Evolutionary conservation across 2,888 invertebrate species (phyloP), one percentile per base, ranked within the genome.

Genomic region (Drosophila picticornis): DNA sequence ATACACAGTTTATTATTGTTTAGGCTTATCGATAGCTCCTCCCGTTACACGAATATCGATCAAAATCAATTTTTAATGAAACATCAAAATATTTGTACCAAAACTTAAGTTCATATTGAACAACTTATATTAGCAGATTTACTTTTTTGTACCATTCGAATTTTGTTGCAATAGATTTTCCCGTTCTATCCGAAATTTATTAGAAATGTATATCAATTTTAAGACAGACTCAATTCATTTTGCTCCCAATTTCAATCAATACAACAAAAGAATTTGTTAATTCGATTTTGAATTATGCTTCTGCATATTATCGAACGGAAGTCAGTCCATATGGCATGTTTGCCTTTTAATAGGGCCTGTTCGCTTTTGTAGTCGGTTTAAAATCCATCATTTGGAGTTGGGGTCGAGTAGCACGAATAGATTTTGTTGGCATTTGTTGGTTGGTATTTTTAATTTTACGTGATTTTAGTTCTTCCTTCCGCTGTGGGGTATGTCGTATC

Each of bases 371-470:
- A 29, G 16, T 16, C 38, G 29, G 25, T 51, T 56, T 55, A 40
- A 46, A 71, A 48, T 79, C 19, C 34, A 58, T 57, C 61, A 29
- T 22, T 50, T 55, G 36, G 38, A 56, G 61, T 70, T 27, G 62
- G 75, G 80, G 62, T 77, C 62, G 76, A 34, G 46, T 4, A 16
- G 38, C 56, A 80, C 59, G 59, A 48, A 59, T 75, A 62, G 46
- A 74, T 71, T 66, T 64, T 48, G 52, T 71, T 76, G 66, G 66
- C 52, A 64, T 80, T 80, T 46, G 46, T 4, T 46, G 25, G 46
- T 52, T 53, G 55, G 29, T 56, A 38, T 56, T 61, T 77, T 71
- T 80, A 77, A 75, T 77, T 80, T 72, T 80, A 80, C 72, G 61
- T 67, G 77, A 67, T 58, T 63, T 63, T 70, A 53, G 62, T 46